Conservation (phyloP, 2,797 vertebrate genomes). For the Enteromius unitaeniatus region DNA sequence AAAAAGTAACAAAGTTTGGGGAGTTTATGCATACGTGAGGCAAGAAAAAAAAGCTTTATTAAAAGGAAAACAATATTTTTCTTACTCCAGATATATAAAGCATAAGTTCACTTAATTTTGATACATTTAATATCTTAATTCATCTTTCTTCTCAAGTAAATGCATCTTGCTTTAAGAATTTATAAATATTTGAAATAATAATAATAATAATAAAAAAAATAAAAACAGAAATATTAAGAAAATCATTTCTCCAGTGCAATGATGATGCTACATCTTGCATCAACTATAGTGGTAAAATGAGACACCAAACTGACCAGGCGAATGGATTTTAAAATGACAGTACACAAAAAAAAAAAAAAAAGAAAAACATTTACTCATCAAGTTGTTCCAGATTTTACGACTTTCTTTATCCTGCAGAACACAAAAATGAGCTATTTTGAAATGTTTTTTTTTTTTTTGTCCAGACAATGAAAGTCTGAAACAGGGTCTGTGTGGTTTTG, state of each 20-base stretch:
- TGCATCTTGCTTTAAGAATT: background rate
- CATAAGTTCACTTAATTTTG: background rate
- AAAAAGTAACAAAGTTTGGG: background rate
- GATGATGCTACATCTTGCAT: background rate
- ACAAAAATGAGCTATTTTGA: background rate
- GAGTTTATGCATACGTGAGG: background rate
- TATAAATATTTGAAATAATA: background rate
- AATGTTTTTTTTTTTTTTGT: background rate
- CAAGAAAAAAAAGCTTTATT: background rate
- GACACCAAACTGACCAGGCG: background rate
- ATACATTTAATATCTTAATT: background rate
- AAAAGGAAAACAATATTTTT: background rate
- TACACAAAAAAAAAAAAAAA: background rate
- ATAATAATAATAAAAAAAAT: too few species aligned
- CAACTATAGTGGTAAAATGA: conserved; percentile 5
- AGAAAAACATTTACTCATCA: background rate
- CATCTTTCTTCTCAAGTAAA: background rate
- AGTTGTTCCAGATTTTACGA: background rate
- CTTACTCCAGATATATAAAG: background rate
- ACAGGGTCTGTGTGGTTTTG: background rate
- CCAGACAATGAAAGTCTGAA: background rate
- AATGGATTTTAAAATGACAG: background rate
- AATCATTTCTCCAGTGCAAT: background rate
- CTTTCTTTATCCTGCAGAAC: background rate
- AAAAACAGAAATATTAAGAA: background rate